phyloP scores from a whole-genome alignment of 1,140 invertebrate genomes.

The Nasonia vitripennis region DNA sequence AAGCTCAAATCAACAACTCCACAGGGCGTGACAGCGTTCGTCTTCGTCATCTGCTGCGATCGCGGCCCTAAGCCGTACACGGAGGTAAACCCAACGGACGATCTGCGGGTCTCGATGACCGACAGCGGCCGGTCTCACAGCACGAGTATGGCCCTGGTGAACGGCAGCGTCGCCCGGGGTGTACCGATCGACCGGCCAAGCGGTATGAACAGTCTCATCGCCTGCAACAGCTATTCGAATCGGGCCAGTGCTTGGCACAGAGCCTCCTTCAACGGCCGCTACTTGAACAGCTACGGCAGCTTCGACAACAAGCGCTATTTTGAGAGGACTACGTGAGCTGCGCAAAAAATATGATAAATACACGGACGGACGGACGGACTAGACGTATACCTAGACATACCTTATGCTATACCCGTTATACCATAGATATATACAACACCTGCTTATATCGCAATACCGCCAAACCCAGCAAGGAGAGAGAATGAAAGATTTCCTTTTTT shows the following conservation, averaged over 20 bases:
- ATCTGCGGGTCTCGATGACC: conserved; percentile 64
- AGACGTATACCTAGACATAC: background rate
- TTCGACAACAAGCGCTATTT: conserved; percentile 71
- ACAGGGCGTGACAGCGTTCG: conserved; percentile 68
- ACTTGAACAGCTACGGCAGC: conserved; percentile 77
- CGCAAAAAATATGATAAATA: background rate
- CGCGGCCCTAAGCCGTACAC: conserved; percentile 69
- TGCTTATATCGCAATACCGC: background rate
- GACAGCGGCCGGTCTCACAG: conserved; percentile 62
- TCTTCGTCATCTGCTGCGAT: conserved; percentile 69
- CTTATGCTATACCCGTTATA: background rate
- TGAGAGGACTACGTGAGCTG: conserved; percentile 68
- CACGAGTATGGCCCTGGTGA: conserved; percentile 53
- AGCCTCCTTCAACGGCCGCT: conserved; percentile 71
- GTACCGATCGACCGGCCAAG: conserved; percentile 61
- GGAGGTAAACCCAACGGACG: conserved; percentile 62
- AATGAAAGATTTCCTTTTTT: conserved; percentile 24
- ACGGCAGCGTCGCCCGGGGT: conserved; percentile 39
- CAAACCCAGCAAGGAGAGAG: background rate
- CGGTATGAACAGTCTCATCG: conserved; percentile 77
- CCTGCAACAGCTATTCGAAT: conserved; percentile 86
- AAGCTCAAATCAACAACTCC: background rate
- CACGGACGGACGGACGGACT: background rate
- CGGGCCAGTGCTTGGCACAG: conserved; percentile 79
- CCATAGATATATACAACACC: too few species aligned